Conservation (phyloP, 2,797 vertebrate genomes). For the Lycodopsis pacificus region DNA sequence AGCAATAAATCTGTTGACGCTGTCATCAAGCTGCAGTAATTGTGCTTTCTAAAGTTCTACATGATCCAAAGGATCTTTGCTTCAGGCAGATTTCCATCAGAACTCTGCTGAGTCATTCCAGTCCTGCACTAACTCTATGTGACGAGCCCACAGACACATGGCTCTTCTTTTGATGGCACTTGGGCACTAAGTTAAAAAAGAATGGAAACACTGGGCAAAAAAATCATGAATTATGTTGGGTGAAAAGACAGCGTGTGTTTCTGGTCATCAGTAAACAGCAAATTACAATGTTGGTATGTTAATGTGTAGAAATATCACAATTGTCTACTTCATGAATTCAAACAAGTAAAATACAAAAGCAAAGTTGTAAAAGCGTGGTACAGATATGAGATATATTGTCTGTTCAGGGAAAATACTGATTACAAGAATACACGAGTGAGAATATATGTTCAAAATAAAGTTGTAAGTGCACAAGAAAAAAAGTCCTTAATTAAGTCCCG, state of each 20-base stretch:
- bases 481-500: not conserved
- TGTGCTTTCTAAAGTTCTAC: slow-evolving; percentile 41
- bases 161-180: slow-evolving; percentile 53
- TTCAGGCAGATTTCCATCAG: slow-evolving; percentile 9
- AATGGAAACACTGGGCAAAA: slow-evolving; percentile 57
- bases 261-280: slow-evolving; percentile 4
- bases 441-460: not conserved
- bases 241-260: not conserved
- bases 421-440: not conserved
- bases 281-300: slow-evolving; percentile 1
- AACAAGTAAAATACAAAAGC: slow-evolving; percentile 10
- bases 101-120: not conserved
- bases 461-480: not conserved
- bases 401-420: not conserved
- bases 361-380: not conserved
- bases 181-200: slow-evolving; percentile 42
- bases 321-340: slow-evolving; percentile 17
- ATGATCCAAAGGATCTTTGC: slow-evolving; percentile 16
- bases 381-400: not conserved
- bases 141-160: slow-evolving; percentile 43
- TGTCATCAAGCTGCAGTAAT: slow-evolving; percentile 9
- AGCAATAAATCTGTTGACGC: slow-evolving; percentile 2
- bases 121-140: slow-evolving; percentile 8
- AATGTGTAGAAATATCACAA: slow-evolving; percentile 7
- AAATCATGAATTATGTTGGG: slow-evolving; percentile 6